Evolutionary conservation across 1,140 invertebrate species (phyloP).

Genomic region (Sitophilus oryzae): DNA sequence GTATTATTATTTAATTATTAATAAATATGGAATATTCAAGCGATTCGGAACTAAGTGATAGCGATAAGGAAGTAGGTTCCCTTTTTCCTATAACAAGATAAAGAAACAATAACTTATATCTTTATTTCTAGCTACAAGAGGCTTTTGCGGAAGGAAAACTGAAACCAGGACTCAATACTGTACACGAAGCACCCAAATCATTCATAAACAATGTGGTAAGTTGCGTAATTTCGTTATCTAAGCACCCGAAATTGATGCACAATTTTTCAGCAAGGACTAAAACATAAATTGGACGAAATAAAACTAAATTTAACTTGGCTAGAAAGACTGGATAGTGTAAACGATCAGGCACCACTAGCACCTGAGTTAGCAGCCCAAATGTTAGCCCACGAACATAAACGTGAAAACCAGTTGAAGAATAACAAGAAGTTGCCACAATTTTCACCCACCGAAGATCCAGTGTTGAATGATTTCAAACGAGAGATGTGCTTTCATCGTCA

Average conservation of each 20-base stretch:
- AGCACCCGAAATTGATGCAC: background rate
- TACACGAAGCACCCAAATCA: slow-evolving; percentile 52
- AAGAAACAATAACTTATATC: slow-evolving; percentile 5
- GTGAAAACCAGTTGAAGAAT: slow-evolving; percentile 60
- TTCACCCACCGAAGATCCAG: slow-evolving; percentile 64
- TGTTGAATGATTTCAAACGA: slow-evolving; percentile 89
- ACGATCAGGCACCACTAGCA: slow-evolving; percentile 68
- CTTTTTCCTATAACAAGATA: background rate
- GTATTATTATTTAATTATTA: too few relatives aligned
- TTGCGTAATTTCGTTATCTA: slow-evolving; percentile 6
- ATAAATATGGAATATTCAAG: slow-evolving; percentile 20
- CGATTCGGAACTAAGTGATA: slow-evolving; percentile 44
- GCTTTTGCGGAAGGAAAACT: slow-evolving; percentile 74
- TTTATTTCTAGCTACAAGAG: slow-evolving; percentile 65
- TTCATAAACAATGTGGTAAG: slow-evolving; percentile 60
- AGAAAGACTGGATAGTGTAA: slow-evolving; percentile 75
- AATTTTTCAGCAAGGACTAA: slow-evolving; percentile 54
- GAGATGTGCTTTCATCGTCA: slow-evolving; percentile 89
- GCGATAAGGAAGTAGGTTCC: slow-evolving; percentile 46
- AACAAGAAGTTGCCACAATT: slow-evolving; percentile 61
- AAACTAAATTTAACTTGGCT: slow-evolving; percentile 74
- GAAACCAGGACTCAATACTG: slow-evolving; percentile 76
- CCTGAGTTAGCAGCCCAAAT: slow-evolving; percentile 75
- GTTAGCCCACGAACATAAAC: slow-evolving; percentile 59
- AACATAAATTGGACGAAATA: slow-evolving; percentile 66